A percentile compares a stretch with the other conserved stretches of the same genome.
phyloP scores from a whole-genome alignment of 2,888 invertebrate genomes.

The Epirrhoe tristata region DNA sequence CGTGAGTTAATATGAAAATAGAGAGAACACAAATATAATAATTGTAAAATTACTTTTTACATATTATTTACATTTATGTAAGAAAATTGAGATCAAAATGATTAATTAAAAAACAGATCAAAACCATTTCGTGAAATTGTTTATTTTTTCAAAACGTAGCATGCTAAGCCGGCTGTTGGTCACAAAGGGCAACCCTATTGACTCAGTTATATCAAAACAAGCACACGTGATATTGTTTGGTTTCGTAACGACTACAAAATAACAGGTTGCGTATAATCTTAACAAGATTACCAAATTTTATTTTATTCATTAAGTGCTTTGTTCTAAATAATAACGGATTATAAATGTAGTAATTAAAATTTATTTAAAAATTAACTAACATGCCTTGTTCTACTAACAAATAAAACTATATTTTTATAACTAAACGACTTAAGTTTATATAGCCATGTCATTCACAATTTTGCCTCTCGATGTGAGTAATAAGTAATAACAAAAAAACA shows the following conservation, averaged over 20 bases:
- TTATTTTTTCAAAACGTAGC: not conserved
- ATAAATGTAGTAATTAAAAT: conserved; percentile 21
- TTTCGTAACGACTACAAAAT: conserved; percentile 76
- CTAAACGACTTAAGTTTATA: too few relatives aligned
- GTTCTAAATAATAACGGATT: conserved; percentile 34
- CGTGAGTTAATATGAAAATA: too few relatives aligned
- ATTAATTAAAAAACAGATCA: too few relatives aligned
- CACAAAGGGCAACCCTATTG: conserved; percentile 31
- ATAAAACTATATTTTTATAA: too few relatives aligned
- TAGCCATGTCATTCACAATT: too few relatives aligned
- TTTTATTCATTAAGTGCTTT: conserved; percentile 27
- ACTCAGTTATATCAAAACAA: conserved; percentile 55
- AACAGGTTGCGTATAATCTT: conserved; percentile 72
- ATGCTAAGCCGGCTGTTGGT: conserved; percentile 9
- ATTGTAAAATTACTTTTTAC: too few relatives aligned
- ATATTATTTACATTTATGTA: too few relatives aligned
- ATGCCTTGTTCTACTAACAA: not conserved
- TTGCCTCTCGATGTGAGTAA: too few relatives aligned
- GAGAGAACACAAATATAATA: too few relatives aligned
- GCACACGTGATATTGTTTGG: conserved; percentile 80
- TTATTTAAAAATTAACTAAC: conserved; percentile 2
- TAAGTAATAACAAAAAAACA: not conserved
- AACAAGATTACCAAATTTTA: conserved; percentile 66
- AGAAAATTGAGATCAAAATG: too few relatives aligned
- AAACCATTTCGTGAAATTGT: not conserved